Percentiles rank a stretch among this genome's conserved stretches.
These are phyloP conservation scores for Gavialis gangeticus DNA, from an alignment of 2,113 vertebrate genomes.

Conservation along the genomic window DNA sequence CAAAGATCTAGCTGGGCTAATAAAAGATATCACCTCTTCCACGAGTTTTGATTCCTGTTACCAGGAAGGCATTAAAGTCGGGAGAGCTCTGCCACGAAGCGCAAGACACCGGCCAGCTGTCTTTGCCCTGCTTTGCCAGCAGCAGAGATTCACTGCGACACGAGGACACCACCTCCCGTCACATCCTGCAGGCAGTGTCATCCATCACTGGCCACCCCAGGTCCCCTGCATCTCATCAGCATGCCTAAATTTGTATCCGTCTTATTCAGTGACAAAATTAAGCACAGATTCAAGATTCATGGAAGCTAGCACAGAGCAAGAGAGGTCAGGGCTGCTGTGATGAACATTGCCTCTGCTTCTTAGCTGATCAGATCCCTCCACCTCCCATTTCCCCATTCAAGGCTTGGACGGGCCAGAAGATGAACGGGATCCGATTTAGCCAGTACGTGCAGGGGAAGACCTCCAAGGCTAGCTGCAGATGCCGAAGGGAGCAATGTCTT, in stretches of 20 bases:
- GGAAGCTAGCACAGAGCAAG: neutral
- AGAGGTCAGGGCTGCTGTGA: neutral
- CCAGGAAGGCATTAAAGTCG: neutral
- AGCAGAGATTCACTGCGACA: neutral
- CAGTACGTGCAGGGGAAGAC: neutral
- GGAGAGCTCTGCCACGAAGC: neutral
- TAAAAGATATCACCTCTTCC: no score
- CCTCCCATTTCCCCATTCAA: neutral
- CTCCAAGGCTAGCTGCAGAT: neutral
- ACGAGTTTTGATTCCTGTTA: no score
- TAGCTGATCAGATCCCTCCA: neutral
- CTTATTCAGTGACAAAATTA: neutral
- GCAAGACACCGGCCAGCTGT: no score
- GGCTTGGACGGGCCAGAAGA: neutral
- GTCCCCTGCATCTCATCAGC: neutral
- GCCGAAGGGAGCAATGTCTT: neutral
- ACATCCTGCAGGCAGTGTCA: neutral
- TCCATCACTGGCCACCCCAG: neutral
- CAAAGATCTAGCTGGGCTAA: no score
- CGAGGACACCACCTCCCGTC: neutral
- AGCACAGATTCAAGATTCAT: neutral
- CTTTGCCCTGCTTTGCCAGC: neutral
- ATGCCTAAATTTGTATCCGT: neutral
- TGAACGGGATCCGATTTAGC: neutral
- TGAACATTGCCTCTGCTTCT: neutral